Base-by-base conservation (phyloP, 2,888 invertebrate species). In the Lysandra coridon region DNA sequence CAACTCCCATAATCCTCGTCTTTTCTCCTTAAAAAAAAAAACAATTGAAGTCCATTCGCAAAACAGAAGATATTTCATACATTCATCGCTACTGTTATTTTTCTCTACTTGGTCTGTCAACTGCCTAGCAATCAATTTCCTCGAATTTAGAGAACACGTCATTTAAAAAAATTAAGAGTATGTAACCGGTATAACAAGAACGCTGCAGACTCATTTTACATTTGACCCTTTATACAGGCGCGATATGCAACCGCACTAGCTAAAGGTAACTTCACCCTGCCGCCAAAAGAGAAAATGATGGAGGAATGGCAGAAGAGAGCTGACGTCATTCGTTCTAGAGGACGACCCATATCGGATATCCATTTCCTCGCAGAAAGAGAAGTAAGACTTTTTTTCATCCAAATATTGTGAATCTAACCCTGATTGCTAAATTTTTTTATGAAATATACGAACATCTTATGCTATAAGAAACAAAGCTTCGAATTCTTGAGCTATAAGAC, bases 361-460 rank as follows among this genome's bases (percentile, higher is more conserved):
- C 94, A 94, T 80, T 84, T 89, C 1, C 83, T 94, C 6, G 92
- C 86, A 75, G 90, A 91, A 37, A 90, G 90, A 83, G 94, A 94
- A 87, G 93, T 91, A 83, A 81, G 80, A 80, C 5, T 64, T 10
- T 62, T 23, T 62, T 62, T 62, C 2, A 23, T 23, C 62, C 7
- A 10, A 62, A 23, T 62, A 17, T 17, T 57, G 4, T 4, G 17
- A 57, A 4, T 4, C 53, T 53, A 53, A 14, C 53, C 17, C 17
- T 17, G 3, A 57, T 53, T 53, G 23, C 23, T 23, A 23, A 23
- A 23, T 23, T 23, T 23, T 23, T 23, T 23, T 23, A 23, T 23
- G 23, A 23, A 23, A 23, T 23, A 23, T 23, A 23, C 23, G 23
- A 14, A 17, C 4, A 57, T 17, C 17, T 57, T 57, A 23, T 23